A percentile compares a stretch with the other conserved stretches of the same genome.
Conservation (phyloP, 2,797 vertebrate genomes). For the Arnoldichthys spilopterus region DNA sequence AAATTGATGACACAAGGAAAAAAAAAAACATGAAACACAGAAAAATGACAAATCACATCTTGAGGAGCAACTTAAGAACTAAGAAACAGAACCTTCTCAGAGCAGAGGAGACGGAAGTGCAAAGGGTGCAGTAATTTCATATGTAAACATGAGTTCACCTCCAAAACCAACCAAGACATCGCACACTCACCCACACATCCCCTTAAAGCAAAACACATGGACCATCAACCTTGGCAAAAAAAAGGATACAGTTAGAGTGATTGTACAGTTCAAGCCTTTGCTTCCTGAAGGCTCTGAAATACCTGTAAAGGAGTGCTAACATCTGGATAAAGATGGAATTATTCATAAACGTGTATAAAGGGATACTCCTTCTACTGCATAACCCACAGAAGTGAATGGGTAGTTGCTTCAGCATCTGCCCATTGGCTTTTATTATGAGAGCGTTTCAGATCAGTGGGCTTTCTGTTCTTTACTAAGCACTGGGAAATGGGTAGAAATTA, state of each 20-base stretch:
- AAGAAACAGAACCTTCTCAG: background rate
- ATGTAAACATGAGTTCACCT: conserved; percentile 42
- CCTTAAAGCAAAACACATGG: background rate
- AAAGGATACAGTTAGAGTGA: background rate
- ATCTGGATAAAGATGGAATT: no score
- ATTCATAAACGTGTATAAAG: no score
- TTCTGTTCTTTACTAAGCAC: background rate
- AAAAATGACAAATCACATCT: background rate
- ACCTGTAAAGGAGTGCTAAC: background rate
- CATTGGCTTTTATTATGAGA: no score
- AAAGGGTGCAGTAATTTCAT: conserved; percentile 1
- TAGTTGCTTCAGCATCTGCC: no score
- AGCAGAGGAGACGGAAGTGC: conserved; percentile 17
- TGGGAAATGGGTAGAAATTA: background rate
- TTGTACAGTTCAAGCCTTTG: background rate
- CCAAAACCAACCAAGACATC: conserved; percentile 7
- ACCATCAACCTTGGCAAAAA: background rate
- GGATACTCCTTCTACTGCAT: no score
- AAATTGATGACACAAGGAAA: background rate
- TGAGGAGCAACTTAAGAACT: background rate
- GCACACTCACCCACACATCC: conserved; percentile 3
- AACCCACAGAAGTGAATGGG: no score
- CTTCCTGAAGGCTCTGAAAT: background rate
- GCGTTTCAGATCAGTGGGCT: no score
- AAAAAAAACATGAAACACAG: background rate